Evolutionary conservation across 2,888 invertebrate species (phyloP).

Genomic region (Nemotelus nigrinus): DNA sequence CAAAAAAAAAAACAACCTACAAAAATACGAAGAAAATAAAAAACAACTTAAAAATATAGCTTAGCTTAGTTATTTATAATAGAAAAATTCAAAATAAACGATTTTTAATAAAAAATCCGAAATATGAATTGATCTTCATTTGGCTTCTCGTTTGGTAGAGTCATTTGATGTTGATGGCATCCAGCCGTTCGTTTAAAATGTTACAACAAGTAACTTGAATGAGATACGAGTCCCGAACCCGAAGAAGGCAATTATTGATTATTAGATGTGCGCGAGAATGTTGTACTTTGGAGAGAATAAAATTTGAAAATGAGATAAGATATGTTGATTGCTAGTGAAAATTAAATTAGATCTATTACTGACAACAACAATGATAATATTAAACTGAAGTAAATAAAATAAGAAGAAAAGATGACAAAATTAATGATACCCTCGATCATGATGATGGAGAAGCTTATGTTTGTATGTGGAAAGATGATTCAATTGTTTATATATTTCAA

Average conservation of each 20-base stretch:
- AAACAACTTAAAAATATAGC: conserved; percentile 21
- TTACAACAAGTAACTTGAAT: no score
- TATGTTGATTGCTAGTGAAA: background rate
- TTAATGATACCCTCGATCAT: background rate
- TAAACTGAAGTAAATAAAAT: background rate
- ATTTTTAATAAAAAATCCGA: conserved; percentile 33
- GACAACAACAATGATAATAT: background rate
- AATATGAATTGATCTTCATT: background rate
- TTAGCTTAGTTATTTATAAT: conserved; percentile 49
- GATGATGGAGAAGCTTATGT: conserved; percentile 9
- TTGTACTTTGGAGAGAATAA: background rate
- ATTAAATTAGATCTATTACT: background rate
- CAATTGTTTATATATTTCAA: conserved; percentile 11
- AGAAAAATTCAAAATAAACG: conserved; percentile 46
- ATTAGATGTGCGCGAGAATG: background rate
- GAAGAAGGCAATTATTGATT: background rate
- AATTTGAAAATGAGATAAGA: background rate
- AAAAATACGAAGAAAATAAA: conserved; percentile 12
- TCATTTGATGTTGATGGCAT: no score
- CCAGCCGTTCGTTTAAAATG: no score
- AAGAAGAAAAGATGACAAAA: background rate
- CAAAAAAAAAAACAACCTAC: background rate
- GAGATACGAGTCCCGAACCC: no score
- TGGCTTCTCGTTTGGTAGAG: background rate
- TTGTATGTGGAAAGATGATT: conserved; percentile 8